These are phyloP conservation scores for Paradoxurus hermaphroditus DNA, from an alignment of 2,113 vertebrate genomes.

Conservation along the genomic window DNA sequence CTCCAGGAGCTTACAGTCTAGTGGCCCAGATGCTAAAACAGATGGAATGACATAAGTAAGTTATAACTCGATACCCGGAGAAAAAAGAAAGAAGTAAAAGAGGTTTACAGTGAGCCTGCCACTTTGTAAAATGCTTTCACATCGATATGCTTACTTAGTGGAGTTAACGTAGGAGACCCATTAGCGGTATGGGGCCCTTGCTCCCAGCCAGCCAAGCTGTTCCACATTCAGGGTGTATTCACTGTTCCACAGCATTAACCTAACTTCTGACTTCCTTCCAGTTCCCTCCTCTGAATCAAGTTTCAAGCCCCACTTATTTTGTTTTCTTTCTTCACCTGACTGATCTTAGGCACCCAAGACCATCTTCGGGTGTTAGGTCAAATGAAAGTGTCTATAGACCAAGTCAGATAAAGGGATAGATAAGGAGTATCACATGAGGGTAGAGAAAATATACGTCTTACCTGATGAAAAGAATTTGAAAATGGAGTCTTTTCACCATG, in stretches of 20 bases:
- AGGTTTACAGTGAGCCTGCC: neutral
- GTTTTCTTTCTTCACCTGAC: neutral
- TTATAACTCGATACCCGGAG: neutral
- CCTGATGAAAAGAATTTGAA: neutral
- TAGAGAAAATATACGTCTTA: neutral
- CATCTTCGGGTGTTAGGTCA: neutral
- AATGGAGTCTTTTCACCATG: neutral
- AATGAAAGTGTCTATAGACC: neutral
- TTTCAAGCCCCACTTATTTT: neutral
- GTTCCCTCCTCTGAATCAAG: neutral
- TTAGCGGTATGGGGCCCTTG: neutral
- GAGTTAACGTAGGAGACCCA: neutral
- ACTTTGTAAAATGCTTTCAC: neutral
- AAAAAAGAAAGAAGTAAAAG: neutral
- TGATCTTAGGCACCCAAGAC: neutral
- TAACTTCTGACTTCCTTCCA: neutral
- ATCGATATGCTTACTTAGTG: neutral
- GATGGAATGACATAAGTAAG: neutral
- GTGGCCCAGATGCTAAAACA: neutral
- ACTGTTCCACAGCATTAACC: neutral
- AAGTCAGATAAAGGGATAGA: neutral
- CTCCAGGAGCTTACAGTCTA: neutral
- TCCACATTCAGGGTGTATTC: neutral
- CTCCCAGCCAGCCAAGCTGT: neutral
- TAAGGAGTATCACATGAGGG: neutral